Conservation (phyloP, 2,113 vertebrate genomes). For the Sturnira hondurensis region DNA sequence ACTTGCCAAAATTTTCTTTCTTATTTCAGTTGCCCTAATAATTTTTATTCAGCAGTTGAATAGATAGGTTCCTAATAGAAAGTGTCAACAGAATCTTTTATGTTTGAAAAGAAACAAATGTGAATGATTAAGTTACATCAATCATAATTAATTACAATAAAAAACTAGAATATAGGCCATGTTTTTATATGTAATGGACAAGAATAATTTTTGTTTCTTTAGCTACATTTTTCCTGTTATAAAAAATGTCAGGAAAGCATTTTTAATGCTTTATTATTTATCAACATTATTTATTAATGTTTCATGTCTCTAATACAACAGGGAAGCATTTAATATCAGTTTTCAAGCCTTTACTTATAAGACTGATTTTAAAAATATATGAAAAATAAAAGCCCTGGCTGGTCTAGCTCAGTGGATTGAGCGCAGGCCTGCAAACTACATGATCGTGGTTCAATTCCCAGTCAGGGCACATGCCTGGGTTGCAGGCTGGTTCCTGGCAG, state of each 20-base stretch:
- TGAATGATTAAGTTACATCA: not conserved
- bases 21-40: not conserved
- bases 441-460: no score
- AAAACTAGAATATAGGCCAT: conserved; percentile 22
- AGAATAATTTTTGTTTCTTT: conserved; percentile 46
- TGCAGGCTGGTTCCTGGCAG: no score
- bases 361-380: conserved; percentile 56
- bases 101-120: not conserved
- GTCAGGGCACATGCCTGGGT: no score
- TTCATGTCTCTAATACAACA: not conserved
- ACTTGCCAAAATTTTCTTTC: not conserved
- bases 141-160: not conserved
- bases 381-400: no score
- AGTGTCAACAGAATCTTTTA: conserved; percentile 33
- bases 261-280: conserved; percentile 42
- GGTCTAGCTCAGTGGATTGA: no score
- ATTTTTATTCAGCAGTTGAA: conserved; percentile 14
- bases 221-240: conserved; percentile 9
- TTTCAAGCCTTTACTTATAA: conserved; percentile 29
- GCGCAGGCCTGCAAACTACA: no score
- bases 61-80: not conserved
- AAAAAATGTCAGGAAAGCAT: conserved; percentile 38
- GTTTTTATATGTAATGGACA: conserved; percentile 44
- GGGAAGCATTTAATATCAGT: conserved; percentile 28
- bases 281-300: no score